These are phyloP conservation scores for Pectinophora gossypiella DNA, from an alignment of 1,140 invertebrate species.

Conservation along the genomic window DNA sequence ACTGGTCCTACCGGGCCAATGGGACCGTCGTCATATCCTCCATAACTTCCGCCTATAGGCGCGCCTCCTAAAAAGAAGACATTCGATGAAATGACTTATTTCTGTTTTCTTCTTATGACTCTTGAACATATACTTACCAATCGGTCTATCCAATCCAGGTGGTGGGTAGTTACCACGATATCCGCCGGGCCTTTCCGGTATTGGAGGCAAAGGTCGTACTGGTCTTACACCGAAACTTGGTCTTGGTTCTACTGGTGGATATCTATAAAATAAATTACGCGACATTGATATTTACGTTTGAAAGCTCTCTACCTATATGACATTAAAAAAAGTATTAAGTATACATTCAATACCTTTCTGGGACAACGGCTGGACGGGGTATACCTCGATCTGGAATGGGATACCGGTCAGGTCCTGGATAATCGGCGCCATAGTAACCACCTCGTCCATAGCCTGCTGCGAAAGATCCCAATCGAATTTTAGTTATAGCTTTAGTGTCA, in stretches of 20 bases:
- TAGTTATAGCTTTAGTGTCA: background rate
- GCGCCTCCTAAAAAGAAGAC: conserved; percentile 17
- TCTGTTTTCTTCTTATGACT: too few relatives aligned
- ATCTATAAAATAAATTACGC: conserved; percentile 26
- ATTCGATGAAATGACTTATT: background rate
- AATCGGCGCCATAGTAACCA: conserved; percentile 57
- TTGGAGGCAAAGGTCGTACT: conserved; percentile 21
- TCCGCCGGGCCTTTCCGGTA: conserved; percentile 45
- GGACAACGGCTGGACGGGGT: conserved; percentile 20
- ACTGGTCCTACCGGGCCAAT: conserved; percentile 38
- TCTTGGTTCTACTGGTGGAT: conserved; percentile 59
- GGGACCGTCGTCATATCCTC: conserved; percentile 55
- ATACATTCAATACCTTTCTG: conserved; percentile 47
- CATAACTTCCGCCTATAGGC: conserved; percentile 31
- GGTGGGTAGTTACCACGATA: conserved; percentile 56
- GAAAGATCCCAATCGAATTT: background rate
- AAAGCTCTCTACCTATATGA: too few relatives aligned
- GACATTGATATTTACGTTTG: too few relatives aligned
- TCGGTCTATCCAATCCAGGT: conserved; percentile 46
- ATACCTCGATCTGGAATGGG: conserved; percentile 55
- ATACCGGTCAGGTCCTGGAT: conserved; percentile 40
- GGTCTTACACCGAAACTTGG: conserved; percentile 46
- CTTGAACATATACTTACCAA: conserved; percentile 32
- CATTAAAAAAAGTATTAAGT: background rate
- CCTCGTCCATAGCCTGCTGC: conserved; percentile 58